phyloP scores from a whole-genome alignment of 2,113 vertebrate species.

The Aleadryas rufinucha region DNA sequence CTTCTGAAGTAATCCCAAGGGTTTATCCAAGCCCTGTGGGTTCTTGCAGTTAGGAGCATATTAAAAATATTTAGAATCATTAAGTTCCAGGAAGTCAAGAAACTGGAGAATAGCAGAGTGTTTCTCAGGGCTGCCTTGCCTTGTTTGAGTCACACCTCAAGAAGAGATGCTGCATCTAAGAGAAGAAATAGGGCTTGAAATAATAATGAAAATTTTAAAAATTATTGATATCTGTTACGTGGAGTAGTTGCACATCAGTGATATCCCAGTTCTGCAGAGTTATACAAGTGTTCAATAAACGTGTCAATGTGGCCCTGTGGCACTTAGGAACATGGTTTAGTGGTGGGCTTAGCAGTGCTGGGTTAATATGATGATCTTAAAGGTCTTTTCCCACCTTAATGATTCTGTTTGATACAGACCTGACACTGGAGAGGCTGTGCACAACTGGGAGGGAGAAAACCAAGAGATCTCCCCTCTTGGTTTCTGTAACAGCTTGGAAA shows the following conservation, averaged over 20 bases:
- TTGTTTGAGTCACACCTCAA: neutral
- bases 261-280: neutral
- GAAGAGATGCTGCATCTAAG: neutral
- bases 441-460: neutral
- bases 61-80: neutral
- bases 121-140: neutral
- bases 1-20: neutral
- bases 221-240: rapidly evolving
- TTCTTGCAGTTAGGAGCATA: neutral
- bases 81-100: neutral
- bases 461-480: neutral
- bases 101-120: neutral
- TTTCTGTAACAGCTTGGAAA: neutral
- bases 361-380: neutral
- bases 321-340: neutral
- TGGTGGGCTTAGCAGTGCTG: neutral
- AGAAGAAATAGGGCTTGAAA: neutral
- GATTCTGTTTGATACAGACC: neutral
- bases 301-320: neutral
- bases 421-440: neutral
- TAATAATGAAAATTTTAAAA: neutral
- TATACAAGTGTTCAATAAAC: neutral
- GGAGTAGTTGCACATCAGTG: neutral
- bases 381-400: neutral
- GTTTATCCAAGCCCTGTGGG: neutral